Evolutionary conservation across 2,797 vertebrate genomes (phyloP).

Genomic region (Chromis chromis): DNA sequence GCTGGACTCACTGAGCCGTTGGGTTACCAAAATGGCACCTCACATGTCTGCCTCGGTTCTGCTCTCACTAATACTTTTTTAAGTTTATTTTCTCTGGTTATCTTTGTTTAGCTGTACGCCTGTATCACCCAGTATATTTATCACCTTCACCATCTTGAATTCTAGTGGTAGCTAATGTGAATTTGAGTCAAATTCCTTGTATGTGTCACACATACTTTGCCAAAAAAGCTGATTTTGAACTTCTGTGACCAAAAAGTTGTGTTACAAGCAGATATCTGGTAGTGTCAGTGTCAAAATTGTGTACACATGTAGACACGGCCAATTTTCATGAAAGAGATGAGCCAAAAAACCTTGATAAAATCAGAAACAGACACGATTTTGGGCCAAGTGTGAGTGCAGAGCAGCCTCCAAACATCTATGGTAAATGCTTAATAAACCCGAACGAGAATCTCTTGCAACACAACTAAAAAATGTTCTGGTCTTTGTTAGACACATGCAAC

Average conservation of each 20-base stretch:
- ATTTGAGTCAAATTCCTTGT: neutral
- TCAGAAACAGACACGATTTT: constrained; percentile 41
- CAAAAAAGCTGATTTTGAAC: constrained; percentile 1
- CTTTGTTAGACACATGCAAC: constrained; percentile 6
- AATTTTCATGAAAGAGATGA: constrained; percentile 18
- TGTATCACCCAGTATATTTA: neutral
- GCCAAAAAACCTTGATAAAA: constrained; percentile 45
- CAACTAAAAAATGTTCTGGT: constrained; percentile 6
- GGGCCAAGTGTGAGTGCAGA: constrained; percentile 30
- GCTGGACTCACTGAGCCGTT: neutral
- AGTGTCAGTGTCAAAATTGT: neutral
- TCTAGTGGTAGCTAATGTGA: neutral
- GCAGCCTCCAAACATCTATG: constrained; percentile 25
- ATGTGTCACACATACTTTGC: neutral
- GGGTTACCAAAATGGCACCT: neutral
- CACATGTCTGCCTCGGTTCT: neutral
- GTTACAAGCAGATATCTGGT: constrained; percentile 16
- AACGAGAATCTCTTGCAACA: constrained; percentile 22
- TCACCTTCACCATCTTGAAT: neutral
- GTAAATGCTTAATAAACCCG: constrained; percentile 33
- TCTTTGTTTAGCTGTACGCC: neutral
- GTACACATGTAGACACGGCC: neutral
- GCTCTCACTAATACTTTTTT: neutral
- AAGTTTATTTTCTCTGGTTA: constrained; percentile 6
- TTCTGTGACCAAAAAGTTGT: neutral